These are phyloP conservation scores for Drosophila kohkoa DNA, from an alignment of 1,140 invertebrate species.

Conservation along the genomic window DNA sequence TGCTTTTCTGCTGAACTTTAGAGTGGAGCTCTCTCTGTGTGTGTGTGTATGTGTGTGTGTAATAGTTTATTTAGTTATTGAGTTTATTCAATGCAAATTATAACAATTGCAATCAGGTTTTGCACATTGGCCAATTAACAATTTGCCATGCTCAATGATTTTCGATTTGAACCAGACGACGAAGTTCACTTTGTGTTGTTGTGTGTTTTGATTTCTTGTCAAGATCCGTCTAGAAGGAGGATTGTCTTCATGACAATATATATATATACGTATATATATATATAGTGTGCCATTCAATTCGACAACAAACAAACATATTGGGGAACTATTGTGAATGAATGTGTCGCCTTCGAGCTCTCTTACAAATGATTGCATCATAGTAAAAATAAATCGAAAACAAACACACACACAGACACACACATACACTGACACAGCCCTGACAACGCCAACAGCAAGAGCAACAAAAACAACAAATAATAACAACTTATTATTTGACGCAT, in stretches of 20 bases:
- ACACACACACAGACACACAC: neutral
- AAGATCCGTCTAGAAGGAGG: conserved; percentile 40
- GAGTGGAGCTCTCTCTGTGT: neutral
- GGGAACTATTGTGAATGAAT: conserved; percentile 37
- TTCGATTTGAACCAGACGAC: neutral
- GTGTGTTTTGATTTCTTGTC: neutral
- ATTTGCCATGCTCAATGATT: conserved; percentile 30
- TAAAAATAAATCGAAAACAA: conserved; percentile 60
- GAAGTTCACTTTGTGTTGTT: too few species aligned
- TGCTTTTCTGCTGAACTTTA: neutral
- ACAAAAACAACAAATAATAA: conserved; percentile 34
- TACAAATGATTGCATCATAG: conserved; percentile 76
- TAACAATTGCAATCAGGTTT: conserved; percentile 15
- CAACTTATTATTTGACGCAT: conserved; percentile 79
- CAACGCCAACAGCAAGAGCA: conserved; percentile 21
- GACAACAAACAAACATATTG: neutral
- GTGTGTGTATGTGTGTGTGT: neutral
- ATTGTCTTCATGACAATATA: conserved; percentile 5
- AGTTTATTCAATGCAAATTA: neutral
- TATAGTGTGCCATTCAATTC: conserved; percentile 3
- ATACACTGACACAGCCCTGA: conserved; percentile 32
- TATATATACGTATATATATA: neutral
- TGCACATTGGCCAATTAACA: conserved; percentile 51
- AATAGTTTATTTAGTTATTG: conserved; percentile 8
- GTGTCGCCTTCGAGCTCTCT: conserved; percentile 31